Conservation (phyloP, 2,797 vertebrate genomes). For the Acanthopagrus latus region DNA sequence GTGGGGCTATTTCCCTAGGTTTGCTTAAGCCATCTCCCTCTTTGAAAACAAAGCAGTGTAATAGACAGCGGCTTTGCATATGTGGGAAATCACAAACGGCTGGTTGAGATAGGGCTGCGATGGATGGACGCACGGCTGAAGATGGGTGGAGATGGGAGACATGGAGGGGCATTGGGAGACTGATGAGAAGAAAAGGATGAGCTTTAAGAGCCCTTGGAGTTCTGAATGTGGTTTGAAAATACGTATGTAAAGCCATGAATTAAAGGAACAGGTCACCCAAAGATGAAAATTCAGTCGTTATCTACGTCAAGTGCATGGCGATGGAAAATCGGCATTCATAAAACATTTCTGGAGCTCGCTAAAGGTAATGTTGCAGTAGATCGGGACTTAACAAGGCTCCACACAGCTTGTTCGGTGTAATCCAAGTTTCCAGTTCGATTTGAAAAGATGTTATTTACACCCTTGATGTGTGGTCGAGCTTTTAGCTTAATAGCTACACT, state of each 20-base stretch:
- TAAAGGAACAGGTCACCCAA: too few relatives aligned
- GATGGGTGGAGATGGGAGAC: neutral
- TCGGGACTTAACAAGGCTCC: too few relatives aligned
- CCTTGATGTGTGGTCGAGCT: too few relatives aligned
- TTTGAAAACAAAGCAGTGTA: constrained; percentile 81
- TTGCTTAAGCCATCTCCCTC: constrained; percentile 75
- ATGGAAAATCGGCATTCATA: too few relatives aligned
- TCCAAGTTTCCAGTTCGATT: too few relatives aligned
- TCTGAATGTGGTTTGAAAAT: constrained; percentile 21
- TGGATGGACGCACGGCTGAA: constrained; percentile 50
- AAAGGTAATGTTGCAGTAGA: too few relatives aligned
- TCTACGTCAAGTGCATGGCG: too few relatives aligned
- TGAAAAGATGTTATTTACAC: too few relatives aligned
- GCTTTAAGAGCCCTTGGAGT: neutral
- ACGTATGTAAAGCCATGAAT: neutral
- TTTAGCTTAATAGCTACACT: too few relatives aligned
- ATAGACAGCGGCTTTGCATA: constrained; percentile 80
- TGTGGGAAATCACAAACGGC: constrained; percentile 79
- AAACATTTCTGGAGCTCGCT: too few relatives aligned
- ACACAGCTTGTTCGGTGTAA: too few relatives aligned
- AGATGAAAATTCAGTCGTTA: too few relatives aligned
- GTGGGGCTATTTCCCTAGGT: constrained; percentile 76
- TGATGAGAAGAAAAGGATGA: neutral
- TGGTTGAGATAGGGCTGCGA: constrained; percentile 44
- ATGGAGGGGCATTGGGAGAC: neutral